Conservation (phyloP, 2,888 invertebrate species). For the Drosophila kanekoi region DNA sequence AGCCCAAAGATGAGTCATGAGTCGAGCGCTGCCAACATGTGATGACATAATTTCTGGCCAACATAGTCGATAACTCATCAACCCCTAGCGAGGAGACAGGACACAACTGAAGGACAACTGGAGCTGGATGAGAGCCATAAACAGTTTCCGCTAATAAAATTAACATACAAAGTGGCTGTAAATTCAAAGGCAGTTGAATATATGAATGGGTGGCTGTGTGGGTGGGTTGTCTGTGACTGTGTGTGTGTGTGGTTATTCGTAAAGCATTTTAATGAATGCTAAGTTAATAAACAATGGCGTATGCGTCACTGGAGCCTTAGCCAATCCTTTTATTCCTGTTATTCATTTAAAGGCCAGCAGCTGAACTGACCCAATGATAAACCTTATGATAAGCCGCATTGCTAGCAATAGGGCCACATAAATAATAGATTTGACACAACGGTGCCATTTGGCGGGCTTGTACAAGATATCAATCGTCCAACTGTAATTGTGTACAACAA, state of each 20-base stretch:
- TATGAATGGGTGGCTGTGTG: background rate
- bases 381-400: slow-evolving; percentile 2
- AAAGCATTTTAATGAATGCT: slow-evolving; percentile 48
- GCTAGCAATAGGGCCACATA: slow-evolving; percentile 25
- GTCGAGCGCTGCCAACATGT: slow-evolving; percentile 32
- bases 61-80: slow-evolving; percentile 30
- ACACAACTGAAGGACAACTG: slow-evolving; percentile 20
- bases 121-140: slow-evolving; percentile 23
- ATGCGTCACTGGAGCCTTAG: slow-evolving; percentile 3
- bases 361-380: slow-evolving; percentile 13
- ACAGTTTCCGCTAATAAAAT: slow-evolving; percentile 50
- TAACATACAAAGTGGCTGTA: slow-evolving; percentile 57
- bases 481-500: slow-evolving; percentile 40
- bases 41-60: slow-evolving; percentile 65
- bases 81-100: slow-evolving; percentile 2
- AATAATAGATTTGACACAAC: slow-evolving; percentile 33
- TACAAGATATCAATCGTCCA: slow-evolving; percentile 48
- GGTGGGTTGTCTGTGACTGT: background rate
- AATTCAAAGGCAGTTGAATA: slow-evolving; percentile 7
- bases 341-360: slow-evolving; percentile 8
- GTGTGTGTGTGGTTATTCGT: slow-evolving; percentile 9
- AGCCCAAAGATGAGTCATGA: slow-evolving; percentile 48
- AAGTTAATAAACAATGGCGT: slow-evolving; percentile 1
- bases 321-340: background rate
- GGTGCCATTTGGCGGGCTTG: slow-evolving; percentile 31